Evolutionary conservation across 2,797 vertebrate species (phyloP).

Genomic region (Eleutherodactylus coqui): DNA sequence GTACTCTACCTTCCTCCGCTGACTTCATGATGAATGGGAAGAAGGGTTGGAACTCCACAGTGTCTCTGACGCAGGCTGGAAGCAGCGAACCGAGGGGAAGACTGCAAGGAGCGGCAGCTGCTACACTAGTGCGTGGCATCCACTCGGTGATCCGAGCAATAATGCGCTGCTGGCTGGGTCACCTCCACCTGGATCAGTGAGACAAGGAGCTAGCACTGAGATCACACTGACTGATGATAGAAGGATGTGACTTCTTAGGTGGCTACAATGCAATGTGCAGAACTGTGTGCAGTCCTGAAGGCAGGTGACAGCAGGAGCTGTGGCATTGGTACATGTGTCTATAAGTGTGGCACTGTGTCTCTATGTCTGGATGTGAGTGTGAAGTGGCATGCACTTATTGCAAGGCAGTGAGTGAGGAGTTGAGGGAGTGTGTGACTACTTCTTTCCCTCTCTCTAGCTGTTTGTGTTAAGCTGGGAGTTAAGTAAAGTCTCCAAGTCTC

Average conservation of each 20-base stretch:
- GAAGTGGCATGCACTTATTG: conserved; percentile 49
- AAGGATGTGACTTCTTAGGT: not conserved
- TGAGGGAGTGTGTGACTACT: conserved; percentile 52
- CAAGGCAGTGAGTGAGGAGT: conserved; percentile 49
- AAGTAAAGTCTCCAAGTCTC: conserved; percentile 78
- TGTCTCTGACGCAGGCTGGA: conserved; percentile 74
- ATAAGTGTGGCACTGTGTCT: conserved; percentile 60
- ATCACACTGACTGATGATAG: not conserved
- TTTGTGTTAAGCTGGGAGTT: conserved; percentile 68
- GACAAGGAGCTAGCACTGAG: not conserved
- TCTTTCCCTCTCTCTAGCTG: conserved; percentile 59
- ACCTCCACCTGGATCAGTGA: conserved; percentile 26
- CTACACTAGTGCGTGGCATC: conserved; percentile 76
- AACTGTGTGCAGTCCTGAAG: not conserved
- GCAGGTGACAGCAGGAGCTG: conserved; percentile 40
- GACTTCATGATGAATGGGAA: conserved; percentile 87
- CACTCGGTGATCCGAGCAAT: conserved; percentile 67
- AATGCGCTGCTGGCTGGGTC: conserved; percentile 4
- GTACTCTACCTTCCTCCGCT: conserved; percentile 95
- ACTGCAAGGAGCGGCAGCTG: conserved; percentile 72
- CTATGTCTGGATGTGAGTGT: conserved; percentile 45
- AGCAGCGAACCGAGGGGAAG: conserved; percentile 81
- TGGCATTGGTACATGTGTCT: conserved; percentile 45
- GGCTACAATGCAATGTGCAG: not conserved
- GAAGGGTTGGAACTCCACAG: conserved; percentile 72